Percentiles rank a stretch among this genome's conserved stretches.
Evolutionary conservation across 2,888 invertebrate species (phyloP).

Genomic region (Drosophila sordidula): DNA sequence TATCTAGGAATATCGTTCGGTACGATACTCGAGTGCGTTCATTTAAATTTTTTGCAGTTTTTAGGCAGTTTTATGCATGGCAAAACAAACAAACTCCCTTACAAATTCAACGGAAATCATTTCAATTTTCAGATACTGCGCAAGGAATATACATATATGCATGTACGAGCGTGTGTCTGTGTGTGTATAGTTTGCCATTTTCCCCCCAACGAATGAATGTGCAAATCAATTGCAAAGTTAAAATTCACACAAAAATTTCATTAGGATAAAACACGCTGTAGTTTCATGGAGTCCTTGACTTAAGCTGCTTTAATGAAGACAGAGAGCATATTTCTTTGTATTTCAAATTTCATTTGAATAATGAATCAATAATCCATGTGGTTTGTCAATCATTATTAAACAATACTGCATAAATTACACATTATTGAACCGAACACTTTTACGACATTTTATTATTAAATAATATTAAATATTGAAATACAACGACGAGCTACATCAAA

Average conservation of each 20-base stretch:
- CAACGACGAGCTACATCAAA: no score
- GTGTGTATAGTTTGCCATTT: slow-evolving; percentile 3
- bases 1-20: slow-evolving; percentile 30
- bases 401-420: not conserved
- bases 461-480: not conserved
- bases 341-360: not conserved
- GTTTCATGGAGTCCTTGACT: slow-evolving; percentile 16
- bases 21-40: slow-evolving; percentile 57
- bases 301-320: slow-evolving; percentile 14
- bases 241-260: slow-evolving; percentile 58
- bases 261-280: slow-evolving; percentile 46
- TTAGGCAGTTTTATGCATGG: slow-evolving; percentile 74
- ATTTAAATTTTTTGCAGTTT: slow-evolving; percentile 77
- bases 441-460: not conserved
- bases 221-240: slow-evolving; percentile 55
- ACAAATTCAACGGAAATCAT: slow-evolving; percentile 72
- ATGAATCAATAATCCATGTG: not conserved
- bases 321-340: not conserved
- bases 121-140: slow-evolving; percentile 66
- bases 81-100: slow-evolving; percentile 60
- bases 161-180: not conserved
- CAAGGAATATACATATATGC: slow-evolving; percentile 59
- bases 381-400: not conserved
- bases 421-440: not conserved
- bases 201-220: slow-evolving; percentile 16